Percentiles rank a stretch among this genome's conserved stretches.
Conservation (phyloP, 2,797 vertebrate species). For the Amblyopsis hoosieri region DNA sequence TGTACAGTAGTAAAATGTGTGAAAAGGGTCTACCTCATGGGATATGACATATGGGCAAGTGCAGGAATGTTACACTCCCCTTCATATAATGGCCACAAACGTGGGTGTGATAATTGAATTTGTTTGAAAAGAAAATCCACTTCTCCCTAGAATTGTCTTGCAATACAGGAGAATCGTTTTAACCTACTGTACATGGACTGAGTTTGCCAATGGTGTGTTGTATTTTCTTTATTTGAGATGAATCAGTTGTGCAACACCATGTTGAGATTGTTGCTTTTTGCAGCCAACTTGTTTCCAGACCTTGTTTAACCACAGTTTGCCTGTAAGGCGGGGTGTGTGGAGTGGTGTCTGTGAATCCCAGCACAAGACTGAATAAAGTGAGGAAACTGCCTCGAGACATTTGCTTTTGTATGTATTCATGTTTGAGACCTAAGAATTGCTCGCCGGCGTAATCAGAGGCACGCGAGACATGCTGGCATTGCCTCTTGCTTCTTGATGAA, state of each 20-base stretch:
- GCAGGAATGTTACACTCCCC: conserved; percentile 18
- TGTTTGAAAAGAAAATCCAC: not conserved
- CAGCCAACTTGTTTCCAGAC: conserved; percentile 7
- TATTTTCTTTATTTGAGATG: too few species aligned
- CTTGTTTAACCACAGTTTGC: conserved; percentile 10
- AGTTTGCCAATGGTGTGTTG: too few species aligned
- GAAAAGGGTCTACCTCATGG: conserved; percentile 31
- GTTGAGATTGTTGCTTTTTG: not conserved
- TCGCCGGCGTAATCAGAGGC: conserved; percentile 11
- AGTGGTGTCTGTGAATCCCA: conserved; percentile 25
- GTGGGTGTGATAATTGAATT: not conserved
- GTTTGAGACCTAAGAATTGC: conserved; percentile 30
- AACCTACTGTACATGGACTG: too few species aligned
- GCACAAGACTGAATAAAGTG: conserved; percentile 20
- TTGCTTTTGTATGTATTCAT: conserved; percentile 38
- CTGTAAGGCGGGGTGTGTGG: conserved; percentile 4
- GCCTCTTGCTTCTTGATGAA: conserved; percentile 20
- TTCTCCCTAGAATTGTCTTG: too few species aligned
- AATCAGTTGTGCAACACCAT: too few species aligned
- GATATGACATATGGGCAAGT: conserved; percentile 29
- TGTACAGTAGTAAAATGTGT: conserved; percentile 12
- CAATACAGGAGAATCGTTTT: too few species aligned
- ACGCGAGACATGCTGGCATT: conserved; percentile 16
- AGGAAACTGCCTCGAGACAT: conserved; percentile 36
- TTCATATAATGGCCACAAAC: too few species aligned